phyloP scores from a whole-genome alignment of 2,888 invertebrate species.

The Iselma pallidipennis region DNA sequence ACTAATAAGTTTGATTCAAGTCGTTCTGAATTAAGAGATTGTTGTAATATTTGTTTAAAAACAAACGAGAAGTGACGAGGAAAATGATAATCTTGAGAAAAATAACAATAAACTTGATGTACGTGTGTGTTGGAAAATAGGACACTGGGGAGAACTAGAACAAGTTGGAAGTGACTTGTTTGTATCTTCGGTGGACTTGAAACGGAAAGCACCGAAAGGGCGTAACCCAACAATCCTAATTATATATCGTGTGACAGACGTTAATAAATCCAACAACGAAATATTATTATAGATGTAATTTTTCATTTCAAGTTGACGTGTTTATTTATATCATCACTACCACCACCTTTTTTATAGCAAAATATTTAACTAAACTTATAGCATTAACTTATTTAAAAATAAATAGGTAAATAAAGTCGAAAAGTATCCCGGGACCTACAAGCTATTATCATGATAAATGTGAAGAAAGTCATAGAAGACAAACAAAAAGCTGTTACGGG shows the following conservation, averaged over 20 bases:
- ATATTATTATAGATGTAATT: background rate
- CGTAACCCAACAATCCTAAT: background rate
- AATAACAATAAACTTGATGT: background rate
- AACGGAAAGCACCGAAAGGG: background rate
- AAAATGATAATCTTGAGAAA: background rate
- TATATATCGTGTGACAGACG: background rate
- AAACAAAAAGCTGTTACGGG: background rate
- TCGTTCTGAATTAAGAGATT: no score
- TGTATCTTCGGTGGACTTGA: background rate
- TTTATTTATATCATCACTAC: background rate
- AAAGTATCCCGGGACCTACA: no score
- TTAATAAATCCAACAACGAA: background rate
- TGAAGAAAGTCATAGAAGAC: no score
- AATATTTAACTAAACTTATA: background rate
- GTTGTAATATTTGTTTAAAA: no score
- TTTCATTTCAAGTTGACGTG: background rate
- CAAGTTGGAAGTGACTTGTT: background rate
- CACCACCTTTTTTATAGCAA: background rate
- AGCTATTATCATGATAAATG: background rate
- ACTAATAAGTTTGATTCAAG: background rate
- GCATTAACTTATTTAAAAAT: no score
- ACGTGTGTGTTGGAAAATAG: background rate
- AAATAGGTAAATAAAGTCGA: no score
- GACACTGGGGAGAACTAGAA: background rate
- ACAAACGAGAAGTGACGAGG: background rate